A percentile compares a stretch with the other conserved stretches of the same genome.
Conservation (phyloP, 2,113 vertebrate genomes). For the Uria lomvia region DNA sequence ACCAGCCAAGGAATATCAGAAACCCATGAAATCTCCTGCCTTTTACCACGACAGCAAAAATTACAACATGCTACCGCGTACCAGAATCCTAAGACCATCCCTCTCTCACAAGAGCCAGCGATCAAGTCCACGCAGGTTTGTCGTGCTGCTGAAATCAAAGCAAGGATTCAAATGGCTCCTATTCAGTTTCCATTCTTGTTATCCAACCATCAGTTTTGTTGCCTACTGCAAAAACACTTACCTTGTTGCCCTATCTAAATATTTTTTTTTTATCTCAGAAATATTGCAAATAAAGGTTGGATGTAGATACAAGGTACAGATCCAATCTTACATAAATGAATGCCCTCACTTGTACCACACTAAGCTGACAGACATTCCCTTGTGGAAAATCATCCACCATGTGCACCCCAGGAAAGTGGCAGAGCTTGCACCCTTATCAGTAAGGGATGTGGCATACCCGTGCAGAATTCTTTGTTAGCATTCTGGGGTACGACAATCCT, state of each 20-base stretch:
- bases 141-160: not conserved
- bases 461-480: conserved; percentile 90
- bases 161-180: not conserved
- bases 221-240: not conserved
- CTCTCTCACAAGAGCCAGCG: not conserved
- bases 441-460: conserved; percentile 74
- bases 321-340: fast-evolving
- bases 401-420: not conserved
- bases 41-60: not conserved
- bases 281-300: not conserved
- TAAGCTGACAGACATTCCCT: not conserved
- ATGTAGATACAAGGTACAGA: not conserved
- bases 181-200: not conserved
- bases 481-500: conserved; percentile 88
- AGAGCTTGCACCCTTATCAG: not conserved
- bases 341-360: fast-evolving
- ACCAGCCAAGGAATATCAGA: not conserved
- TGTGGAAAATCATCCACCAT: not conserved
- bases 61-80: fast-evolving
- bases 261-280: not conserved
- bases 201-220: not conserved
- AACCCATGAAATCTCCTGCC: not conserved
- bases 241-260: not conserved
- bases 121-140: fast-evolving
- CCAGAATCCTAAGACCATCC: not conserved